Evolutionary conservation across 2,113 vertebrate species (phyloP).

Genomic region (Lepidothrix coronata): DNA sequence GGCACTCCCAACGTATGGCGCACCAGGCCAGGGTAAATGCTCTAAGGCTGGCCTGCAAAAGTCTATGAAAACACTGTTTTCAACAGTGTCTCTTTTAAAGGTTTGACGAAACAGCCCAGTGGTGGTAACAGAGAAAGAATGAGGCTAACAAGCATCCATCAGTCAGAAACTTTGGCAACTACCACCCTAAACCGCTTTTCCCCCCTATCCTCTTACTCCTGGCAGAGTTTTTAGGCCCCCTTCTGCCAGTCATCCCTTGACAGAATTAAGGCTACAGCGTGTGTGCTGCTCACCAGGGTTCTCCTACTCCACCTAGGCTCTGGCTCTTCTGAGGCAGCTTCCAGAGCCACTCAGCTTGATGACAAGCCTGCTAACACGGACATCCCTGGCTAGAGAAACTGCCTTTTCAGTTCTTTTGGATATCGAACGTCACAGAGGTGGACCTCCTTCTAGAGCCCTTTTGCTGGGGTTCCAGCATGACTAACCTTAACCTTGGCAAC

Average conservation of each 20-base stretch:
- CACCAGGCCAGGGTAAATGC: neutral
- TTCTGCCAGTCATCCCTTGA: neutral
- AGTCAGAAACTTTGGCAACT: neutral
- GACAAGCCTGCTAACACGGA: neutral
- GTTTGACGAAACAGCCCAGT: neutral
- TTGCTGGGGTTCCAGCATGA: neutral
- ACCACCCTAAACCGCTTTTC: neutral
- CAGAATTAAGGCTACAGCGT: neutral
- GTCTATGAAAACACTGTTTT: conserved; percentile 8
- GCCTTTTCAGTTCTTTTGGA: neutral
- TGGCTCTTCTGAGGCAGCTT: neutral
- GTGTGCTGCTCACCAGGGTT: neutral
- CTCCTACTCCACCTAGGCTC: neutral
- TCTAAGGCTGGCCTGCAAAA: neutral
- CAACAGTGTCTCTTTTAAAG: neutral
- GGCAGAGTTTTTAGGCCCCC: neutral
- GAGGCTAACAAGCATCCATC: neutral
- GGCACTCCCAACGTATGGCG: conserved; percentile 33
- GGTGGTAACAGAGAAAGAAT: neutral
- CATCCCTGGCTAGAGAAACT: neutral
- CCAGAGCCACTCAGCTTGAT: neutral
- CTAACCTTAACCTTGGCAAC: neutral
- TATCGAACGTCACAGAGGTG: neutral
- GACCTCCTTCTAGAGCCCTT: neutral
- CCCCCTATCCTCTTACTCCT: neutral